These are phyloP conservation scores for Amblyopsis hoosieri DNA, from an alignment of 2,797 vertebrate genomes.

Conservation along the genomic window DNA sequence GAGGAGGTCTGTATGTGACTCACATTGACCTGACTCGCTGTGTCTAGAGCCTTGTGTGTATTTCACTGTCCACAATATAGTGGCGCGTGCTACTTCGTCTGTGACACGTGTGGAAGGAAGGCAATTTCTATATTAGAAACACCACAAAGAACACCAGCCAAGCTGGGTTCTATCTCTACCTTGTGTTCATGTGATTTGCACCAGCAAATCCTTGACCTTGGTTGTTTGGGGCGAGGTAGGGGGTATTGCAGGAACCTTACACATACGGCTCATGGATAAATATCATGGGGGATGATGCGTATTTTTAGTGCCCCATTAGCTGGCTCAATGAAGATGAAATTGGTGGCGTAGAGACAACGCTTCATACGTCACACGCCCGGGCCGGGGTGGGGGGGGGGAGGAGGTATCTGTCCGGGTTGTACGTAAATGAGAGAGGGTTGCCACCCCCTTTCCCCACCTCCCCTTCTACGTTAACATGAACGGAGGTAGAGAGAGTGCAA, in stretches of 20 bases:
- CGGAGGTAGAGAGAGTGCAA: slow-evolving; percentile 26
- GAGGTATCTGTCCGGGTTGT: slow-evolving; percentile 54
- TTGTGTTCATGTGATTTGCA: slow-evolving; percentile 5
- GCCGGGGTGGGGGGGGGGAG: slow-evolving; percentile 39
- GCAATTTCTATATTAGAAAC: not conserved
- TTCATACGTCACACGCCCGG: slow-evolving; percentile 71
- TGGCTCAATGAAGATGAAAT: slow-evolving; percentile 60
- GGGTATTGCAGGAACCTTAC: slow-evolving; percentile 42
- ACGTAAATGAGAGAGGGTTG: slow-evolving; percentile 68
- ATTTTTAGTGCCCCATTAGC: slow-evolving; percentile 69
- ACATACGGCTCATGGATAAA: slow-evolving; percentile 37
- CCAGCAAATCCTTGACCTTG: slow-evolving; percentile 50
- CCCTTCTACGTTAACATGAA: slow-evolving; percentile 25
- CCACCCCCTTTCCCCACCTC: slow-evolving; percentile 56
- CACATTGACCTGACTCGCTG: slow-evolving; percentile 17
- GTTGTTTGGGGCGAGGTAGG: slow-evolving; percentile 11
- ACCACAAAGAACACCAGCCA: slow-evolving; percentile 16
- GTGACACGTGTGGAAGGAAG: slow-evolving; percentile 2
- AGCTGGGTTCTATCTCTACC: slow-evolving; percentile 3
- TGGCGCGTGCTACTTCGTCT: slow-evolving; percentile 8
- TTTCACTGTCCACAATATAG: slow-evolving; percentile 9
- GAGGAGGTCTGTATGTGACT: slow-evolving; percentile 32
- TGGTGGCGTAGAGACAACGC: slow-evolving; percentile 62
- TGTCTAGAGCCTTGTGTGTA: slow-evolving; percentile 11
- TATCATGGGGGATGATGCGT: slow-evolving; percentile 46